Evolutionary conservation across 2,888 invertebrate species (phyloP), one percentile per base, ranked within the genome.

Genomic region (Drosophila phalerata): DNA sequence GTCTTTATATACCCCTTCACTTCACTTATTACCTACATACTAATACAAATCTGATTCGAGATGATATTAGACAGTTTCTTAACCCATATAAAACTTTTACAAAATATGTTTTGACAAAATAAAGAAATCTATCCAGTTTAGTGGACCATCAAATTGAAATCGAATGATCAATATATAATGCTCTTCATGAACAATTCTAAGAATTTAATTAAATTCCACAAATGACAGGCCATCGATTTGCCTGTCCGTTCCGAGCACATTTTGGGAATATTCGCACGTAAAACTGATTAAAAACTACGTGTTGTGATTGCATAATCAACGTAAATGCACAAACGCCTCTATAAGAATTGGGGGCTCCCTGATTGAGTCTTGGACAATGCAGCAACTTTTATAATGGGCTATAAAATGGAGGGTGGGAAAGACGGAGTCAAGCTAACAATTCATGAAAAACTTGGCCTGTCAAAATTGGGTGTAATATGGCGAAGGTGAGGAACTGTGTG

Each of bases 261-360:
- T 73, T 25, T 43, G 47, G 45, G 53, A 67, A 73, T 77, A 76
- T 79, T 79, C 58, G 79, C 91, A 90, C 90, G 91, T 89, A 85
- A 72, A 79, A 83, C 85, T 90, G 88, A 90, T 90, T 90, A 90
- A 88, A 84, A 85, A 76, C 60, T 84, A 90, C 91, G 90, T 90
- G 91, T 79, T 75, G 69, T 68, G 83, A 81, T 88, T 90, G 80
- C 79, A 81, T 85, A 90, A 90, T 77, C 75, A 80, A 66, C 68
- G 66, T 70, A 73, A 80, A 69, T 73, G 68, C 79, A 72, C 48
- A 74, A 69, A 65, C 42, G 48, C n/a, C 61, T 40, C 43, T 68
- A 51, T 47, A 65, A 57, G 40, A 38, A 25, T 13, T 42, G 32
- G 6, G 28, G 47, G 53, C 15, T 28, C 22, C 19, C 25, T 53